Conservation (phyloP, 1,140 invertebrate genomes). For the Drosophila simulans region DNA sequence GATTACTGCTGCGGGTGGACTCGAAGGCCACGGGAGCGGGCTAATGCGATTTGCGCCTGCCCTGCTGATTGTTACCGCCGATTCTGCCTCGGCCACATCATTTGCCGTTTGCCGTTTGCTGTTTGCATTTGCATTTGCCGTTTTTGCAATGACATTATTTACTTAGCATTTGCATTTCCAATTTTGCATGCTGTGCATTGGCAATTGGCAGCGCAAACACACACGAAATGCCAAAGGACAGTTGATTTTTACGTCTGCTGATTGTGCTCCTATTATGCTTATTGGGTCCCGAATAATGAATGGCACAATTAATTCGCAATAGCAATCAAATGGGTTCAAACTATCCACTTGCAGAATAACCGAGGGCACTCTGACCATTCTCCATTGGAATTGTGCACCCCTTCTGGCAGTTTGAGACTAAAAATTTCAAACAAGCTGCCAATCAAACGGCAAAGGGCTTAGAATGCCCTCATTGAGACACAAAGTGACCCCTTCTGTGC, state of each 20-base stretch:
- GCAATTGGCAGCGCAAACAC: constrained; percentile 50
- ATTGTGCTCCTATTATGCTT: constrained; percentile 51
- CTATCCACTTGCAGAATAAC: neutral
- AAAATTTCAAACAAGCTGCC: constrained; percentile 12
- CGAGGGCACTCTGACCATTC: neutral
- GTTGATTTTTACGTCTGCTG: constrained; percentile 59
- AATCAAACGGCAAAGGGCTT: constrained; percentile 15
- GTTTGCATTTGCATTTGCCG: constrained; percentile 26
- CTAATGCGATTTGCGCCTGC: constrained; percentile 67
- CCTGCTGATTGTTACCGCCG: constrained; percentile 65
- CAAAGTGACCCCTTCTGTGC: neutral
- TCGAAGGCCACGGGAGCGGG: constrained; percentile 18
- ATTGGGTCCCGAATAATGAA: constrained; percentile 48
- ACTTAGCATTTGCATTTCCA: constrained; percentile 48
- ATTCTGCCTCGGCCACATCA: constrained; percentile 63
- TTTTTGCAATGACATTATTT: constrained; percentile 7
- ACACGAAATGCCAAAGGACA: constrained; percentile 11
- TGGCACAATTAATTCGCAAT: constrained; percentile 43
- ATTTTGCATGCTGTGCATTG: constrained; percentile 47
- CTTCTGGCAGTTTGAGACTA: neutral
- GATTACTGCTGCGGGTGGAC: constrained; percentile 56
- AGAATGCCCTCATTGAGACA: neutral
- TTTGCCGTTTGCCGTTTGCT: constrained; percentile 48
- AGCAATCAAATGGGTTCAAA: constrained; percentile 21
- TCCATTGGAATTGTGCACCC: neutral